Base-by-base conservation (phyloP, 2,888 invertebrate species). In the Scaptomyza cyrtandrae region DNA sequence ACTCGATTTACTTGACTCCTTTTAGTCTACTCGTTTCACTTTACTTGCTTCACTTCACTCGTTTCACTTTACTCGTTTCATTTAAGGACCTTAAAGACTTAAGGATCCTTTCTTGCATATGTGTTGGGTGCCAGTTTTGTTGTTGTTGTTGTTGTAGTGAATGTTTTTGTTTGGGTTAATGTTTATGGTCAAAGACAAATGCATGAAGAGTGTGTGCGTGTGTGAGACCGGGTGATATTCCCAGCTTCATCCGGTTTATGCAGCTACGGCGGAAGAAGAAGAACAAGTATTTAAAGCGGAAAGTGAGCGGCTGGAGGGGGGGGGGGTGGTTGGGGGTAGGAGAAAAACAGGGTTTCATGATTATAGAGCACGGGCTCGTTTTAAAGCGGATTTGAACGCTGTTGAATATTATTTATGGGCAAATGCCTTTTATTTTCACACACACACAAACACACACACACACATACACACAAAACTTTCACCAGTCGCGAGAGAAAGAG, bases 381-480 rank as follows among this genome's bases (percentile, higher is more conserved):
- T 87, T 84, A 87, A 84, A 84, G 86, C 83, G 87, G 83, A 87
- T 84, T 84, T 87, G 82, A 81, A 78, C 78, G 80, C 75, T 66
- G 78, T 62, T 85, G 86, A 83, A 83, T 75, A 87, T 84, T 84
- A 87, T 84, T 82, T 84, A 85, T 84, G 83, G 76, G 70, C 41
- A 48, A 27, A 27, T 63, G 70, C 75, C 77, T 82, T 86, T 87
- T 81, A 79, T 87, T 81, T 75, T 49, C n/a, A 1, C 19, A 19
- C 49, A 9, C 50, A 50, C 50, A 35, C 41, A 41, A 16, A 41
- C 62, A 62, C 71, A 1, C 19, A 19, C 49, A 9, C 50, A 50
- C 50, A 35, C 41, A 41, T 16, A 41, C 62, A 62, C 71, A 71
- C 60, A 61, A 29, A 57, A 55, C 58, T 64, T 68, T 7, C 1